phyloP scores from a whole-genome alignment of 2,113 vertebrate species.

The Sminthopsis crassicaudata region DNA sequence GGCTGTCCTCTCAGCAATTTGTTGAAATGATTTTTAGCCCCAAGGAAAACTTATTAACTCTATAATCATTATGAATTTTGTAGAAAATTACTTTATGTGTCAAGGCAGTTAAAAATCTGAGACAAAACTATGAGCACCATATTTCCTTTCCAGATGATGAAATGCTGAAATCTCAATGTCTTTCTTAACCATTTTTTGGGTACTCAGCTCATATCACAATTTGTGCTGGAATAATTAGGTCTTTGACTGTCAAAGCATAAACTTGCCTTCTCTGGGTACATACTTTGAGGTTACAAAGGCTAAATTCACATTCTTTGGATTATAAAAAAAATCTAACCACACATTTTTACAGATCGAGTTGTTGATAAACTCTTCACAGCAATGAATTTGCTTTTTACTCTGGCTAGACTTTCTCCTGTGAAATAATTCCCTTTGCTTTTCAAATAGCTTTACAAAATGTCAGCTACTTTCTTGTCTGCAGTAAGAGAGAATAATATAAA shows the following conservation, averaged over 20 bases:
- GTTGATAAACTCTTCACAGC: neutral
- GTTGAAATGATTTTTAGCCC: neutral
- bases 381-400: neutral
- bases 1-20: neutral
- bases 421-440: constrained; percentile 22
- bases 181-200: neutral
- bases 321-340: neutral
- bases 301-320: constrained; percentile 8
- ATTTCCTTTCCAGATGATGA: constrained; percentile 26
- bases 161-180: constrained; percentile 9
- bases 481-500: neutral
- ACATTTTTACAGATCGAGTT: neutral
- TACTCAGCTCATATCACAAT: neutral
- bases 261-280: neutral
- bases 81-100: constrained; percentile 35
- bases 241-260: constrained; percentile 27
- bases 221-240: constrained; percentile 18
- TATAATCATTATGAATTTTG: neutral
- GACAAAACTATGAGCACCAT: neutral
- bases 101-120: neutral
- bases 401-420: neutral
- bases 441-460: constrained; percentile 12
- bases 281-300: neutral
- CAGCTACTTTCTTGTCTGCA: neutral
- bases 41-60: neutral